Evolutionary conservation across 2,888 invertebrate genomes (phyloP).

Genomic region (Ochlodes sylvanus): DNA sequence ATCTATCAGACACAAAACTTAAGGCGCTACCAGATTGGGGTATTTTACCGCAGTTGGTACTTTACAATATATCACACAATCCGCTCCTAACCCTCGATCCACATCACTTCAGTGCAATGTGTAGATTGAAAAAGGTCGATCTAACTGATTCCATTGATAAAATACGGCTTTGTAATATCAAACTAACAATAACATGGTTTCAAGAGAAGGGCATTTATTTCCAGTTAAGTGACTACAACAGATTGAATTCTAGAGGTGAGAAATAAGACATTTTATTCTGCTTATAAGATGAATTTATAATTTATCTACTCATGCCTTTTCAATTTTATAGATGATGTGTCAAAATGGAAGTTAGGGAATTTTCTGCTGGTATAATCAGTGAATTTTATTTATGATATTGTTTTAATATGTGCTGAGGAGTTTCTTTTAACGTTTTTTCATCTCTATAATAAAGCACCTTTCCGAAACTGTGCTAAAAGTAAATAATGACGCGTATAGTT

Average conservation of each 20-base stretch:
- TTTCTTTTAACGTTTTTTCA: too few relatives aligned
- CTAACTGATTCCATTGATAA: constrained; percentile 65
- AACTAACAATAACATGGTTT: constrained; percentile 68
- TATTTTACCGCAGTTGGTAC: constrained; percentile 81
- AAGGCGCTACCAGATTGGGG: constrained; percentile 86
- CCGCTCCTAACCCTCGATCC: constrained; percentile 74
- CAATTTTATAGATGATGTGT: too few relatives aligned
- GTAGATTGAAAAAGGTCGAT: constrained; percentile 86
- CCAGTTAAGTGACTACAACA: constrained; percentile 67
- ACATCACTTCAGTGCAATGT: constrained; percentile 85
- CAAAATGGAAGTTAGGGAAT: too few relatives aligned
- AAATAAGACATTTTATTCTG: constrained; percentile 8
- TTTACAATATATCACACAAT: constrained; percentile 87
- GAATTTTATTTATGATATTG: too few relatives aligned
- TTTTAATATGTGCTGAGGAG: too few relatives aligned
- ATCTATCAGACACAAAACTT: constrained; percentile 86
- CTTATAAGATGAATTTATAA: too few relatives aligned
- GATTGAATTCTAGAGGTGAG: constrained; percentile 69
- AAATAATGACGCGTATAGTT: too few relatives aligned
- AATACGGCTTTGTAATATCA: constrained; percentile 63
- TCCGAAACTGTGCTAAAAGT: too few relatives aligned
- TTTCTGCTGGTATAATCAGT: too few relatives aligned
- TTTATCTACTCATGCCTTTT: too few relatives aligned
- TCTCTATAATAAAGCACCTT: too few relatives aligned
- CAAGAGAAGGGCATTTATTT: constrained; percentile 64